These are phyloP conservation scores for Diplodus puntazzo DNA, from an alignment of 2,797 vertebrate genomes.

Conservation along the genomic window DNA sequence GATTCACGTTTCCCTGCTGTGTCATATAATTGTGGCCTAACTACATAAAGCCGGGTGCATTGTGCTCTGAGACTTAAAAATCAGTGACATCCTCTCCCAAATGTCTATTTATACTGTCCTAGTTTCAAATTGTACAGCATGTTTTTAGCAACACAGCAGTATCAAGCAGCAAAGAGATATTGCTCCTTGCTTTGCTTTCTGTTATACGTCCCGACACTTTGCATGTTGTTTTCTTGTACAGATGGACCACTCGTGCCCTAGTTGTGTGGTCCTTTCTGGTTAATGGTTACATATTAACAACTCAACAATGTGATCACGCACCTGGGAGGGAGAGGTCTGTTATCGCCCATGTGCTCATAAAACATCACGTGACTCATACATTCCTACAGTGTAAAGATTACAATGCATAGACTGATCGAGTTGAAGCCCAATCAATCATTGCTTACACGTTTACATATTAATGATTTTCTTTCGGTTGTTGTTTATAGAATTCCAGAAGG, in stretches of 20 bases:
- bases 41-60: constrained; percentile 19
- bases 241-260: background rate
- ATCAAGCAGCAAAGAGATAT: constrained; percentile 13
- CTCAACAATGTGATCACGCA: constrained; percentile 6
- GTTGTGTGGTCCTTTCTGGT: constrained; percentile 29
- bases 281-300: constrained; percentile 48
- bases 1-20: constrained; percentile 4
- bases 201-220: background rate
- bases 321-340: constrained; percentile 2
- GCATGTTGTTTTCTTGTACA: constrained; percentile 9
- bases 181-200: background rate
- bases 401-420: background rate
- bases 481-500: background rate
- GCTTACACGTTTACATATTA: background rate
- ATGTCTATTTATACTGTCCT: constrained; percentile 63
- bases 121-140: constrained; percentile 40
- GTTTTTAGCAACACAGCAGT: constrained; percentile 12
- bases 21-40: constrained; percentile 11
- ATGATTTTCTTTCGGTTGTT: background rate
- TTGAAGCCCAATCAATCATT: background rate
- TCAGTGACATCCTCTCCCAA: constrained; percentile 23
- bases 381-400: background rate
- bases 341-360: constrained; percentile 1
- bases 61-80: constrained; percentile 17
- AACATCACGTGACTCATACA: background rate